These are phyloP conservation scores for Stenopsyche tienmushanensis DNA, from an alignment of 1,140 invertebrate genomes.

Conservation along the genomic window DNA sequence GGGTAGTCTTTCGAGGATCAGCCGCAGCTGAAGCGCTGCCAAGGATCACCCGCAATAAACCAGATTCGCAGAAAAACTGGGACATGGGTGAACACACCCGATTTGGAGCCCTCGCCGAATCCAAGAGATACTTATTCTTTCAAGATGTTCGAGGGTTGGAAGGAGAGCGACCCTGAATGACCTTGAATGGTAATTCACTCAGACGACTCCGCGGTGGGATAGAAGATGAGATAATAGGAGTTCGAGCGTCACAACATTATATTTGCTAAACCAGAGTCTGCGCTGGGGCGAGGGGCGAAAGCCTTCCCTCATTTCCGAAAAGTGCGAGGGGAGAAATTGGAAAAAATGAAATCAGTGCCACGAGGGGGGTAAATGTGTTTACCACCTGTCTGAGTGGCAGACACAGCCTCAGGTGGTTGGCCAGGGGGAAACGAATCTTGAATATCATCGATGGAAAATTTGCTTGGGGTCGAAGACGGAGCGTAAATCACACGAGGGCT, in stretches of 20 bases:
- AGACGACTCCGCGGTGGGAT: too few species aligned
- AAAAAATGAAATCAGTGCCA: slow-evolving; percentile 23
- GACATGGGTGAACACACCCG: too few species aligned
- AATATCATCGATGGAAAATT: background rate
- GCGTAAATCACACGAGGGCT: background rate
- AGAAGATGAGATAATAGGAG: slow-evolving; percentile 8
- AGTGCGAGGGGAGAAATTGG: background rate
- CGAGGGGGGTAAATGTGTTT: slow-evolving; percentile 21
- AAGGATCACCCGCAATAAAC: too few species aligned
- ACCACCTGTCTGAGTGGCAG: slow-evolving; percentile 28
- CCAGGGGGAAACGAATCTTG: background rate
- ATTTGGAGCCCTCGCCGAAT: background rate
- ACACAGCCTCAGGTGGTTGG: slow-evolving; percentile 25
- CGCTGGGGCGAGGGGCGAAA: background rate
- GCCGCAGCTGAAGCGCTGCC: too few species aligned
- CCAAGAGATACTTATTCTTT: background rate
- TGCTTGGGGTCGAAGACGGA: background rate
- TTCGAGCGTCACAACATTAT: slow-evolving; percentile 16
- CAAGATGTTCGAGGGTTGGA: background rate
- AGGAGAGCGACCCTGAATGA: slow-evolving; percentile 6
- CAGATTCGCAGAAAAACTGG: too few species aligned
- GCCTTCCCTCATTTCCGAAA: background rate
- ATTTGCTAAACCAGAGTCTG: background rate
- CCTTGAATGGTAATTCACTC: slow-evolving; percentile 4
- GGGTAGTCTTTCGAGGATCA: too few species aligned